phyloP scores from a whole-genome alignment of 2,797 vertebrate genomes.

The Neosalanx taihuensis region DNA sequence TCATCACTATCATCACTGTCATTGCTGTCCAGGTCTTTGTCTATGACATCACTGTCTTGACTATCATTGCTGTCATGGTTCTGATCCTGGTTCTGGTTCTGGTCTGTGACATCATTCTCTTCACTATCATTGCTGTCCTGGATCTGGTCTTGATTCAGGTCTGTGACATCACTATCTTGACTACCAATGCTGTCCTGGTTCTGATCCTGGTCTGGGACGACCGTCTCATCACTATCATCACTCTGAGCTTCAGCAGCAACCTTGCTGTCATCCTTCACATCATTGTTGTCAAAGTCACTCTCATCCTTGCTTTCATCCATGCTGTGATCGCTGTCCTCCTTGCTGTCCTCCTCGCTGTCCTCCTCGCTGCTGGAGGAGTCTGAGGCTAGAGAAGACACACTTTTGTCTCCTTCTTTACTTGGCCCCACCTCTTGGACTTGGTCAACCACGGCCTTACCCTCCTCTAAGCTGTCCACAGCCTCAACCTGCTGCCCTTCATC shows the following conservation, averaged over 20 bases:
- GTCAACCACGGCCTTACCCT: neutral
- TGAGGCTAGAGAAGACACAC: neutral
- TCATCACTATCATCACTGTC: neutral
- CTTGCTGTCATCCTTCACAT: neutral
- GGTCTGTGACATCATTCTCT: neutral
- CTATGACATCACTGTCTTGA: neutral
- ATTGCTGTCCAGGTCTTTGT: conserved; percentile 2
- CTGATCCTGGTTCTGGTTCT: neutral
- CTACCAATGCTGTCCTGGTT: neutral
- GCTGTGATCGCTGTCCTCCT: conserved; percentile 22
- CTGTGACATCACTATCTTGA: neutral
- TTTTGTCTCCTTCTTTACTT: neutral
- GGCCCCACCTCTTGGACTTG: neutral
- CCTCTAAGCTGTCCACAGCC: conserved; percentile 17
- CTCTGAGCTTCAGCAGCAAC: neutral
- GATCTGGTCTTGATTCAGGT: neutral
- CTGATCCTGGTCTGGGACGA: conserved; percentile 3
- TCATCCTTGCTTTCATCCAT: neutral
- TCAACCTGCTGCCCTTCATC: neutral
- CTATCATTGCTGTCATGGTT: conserved; percentile 5
- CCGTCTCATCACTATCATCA: neutral
- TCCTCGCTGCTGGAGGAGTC: neutral
- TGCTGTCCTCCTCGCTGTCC: conserved; percentile 27
- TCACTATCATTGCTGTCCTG: conserved; percentile 9
- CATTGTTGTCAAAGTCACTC: conserved; percentile 25